A percentile compares a stretch with the other conserved stretches of the same genome.
phyloP scores from a whole-genome alignment of 1,140 invertebrate genomes.

The Solenopsis fugax region DNA sequence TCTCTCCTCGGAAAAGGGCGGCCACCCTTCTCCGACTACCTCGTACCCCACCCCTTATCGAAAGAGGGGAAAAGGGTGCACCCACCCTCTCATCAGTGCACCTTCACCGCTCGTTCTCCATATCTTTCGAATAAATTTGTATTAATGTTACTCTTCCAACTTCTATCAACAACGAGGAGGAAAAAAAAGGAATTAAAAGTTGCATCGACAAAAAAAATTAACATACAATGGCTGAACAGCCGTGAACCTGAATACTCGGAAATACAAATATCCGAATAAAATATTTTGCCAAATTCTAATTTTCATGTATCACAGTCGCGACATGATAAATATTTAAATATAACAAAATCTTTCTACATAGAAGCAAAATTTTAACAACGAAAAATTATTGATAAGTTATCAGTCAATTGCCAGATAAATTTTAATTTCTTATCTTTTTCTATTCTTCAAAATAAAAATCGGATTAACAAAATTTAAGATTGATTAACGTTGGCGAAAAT shows the following conservation, averaged over 20 bases:
- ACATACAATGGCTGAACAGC: background rate
- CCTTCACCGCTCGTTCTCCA: background rate
- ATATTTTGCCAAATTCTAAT: background rate
- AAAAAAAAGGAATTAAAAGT: background rate
- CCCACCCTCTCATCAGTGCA: constrained; percentile 6
- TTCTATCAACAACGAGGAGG: background rate
- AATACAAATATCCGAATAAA: background rate
- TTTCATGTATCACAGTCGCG: background rate
- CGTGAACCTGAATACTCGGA: background rate
- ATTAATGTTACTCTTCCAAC: constrained; percentile 8
- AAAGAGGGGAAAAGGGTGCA: constrained; percentile 9
- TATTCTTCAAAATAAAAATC: background rate
- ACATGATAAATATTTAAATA: background rate
- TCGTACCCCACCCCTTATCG: background rate
- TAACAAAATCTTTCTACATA: background rate
- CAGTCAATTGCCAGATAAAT: background rate
- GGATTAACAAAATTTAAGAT: background rate
- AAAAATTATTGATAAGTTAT: background rate
- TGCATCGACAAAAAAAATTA: background rate
- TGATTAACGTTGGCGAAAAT: background rate
- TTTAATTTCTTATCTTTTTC: background rate
- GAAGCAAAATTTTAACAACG: background rate
- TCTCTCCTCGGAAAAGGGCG: constrained; percentile 19
- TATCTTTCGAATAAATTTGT: constrained; percentile 24
- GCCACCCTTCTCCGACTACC: constrained; percentile 3